Evolutionary conservation across 2,113 vertebrate genomes (phyloP).

Genomic region (Phocoena sinus): DNA sequence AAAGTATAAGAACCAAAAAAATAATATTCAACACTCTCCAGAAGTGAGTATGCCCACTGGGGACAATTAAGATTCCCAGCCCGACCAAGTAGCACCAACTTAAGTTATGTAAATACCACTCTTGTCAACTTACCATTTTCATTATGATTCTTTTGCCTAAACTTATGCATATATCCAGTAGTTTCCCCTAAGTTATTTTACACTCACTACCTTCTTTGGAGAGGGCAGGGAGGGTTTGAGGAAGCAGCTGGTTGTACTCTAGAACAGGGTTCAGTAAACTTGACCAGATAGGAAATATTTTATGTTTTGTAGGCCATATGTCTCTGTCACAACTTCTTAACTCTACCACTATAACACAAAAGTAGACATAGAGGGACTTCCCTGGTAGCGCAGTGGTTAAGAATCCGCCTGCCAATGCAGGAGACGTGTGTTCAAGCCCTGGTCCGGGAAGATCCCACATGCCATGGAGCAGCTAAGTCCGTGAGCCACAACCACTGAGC

Average conservation of each 20-base stretch:
- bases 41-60: background rate
- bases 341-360: background rate
- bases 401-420: too few species aligned
- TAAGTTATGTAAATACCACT: background rate
- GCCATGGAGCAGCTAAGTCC: too few species aligned
- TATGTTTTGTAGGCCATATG: background rate
- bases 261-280: background rate
- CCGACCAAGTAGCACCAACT: background rate
- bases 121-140: background rate
- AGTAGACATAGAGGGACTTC: background rate
- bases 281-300: background rate
- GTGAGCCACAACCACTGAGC: too few species aligned
- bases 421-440: too few species aligned
- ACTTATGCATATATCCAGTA: background rate
- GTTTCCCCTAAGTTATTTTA: background rate
- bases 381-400: too few species aligned
- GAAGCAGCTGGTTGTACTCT: background rate
- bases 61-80: background rate
- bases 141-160: background rate
- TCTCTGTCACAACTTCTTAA: background rate
- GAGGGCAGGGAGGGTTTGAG: too few species aligned
- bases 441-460: too few species aligned
- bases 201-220: background rate
- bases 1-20: background rate
- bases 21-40: too few species aligned